phyloP scores from a whole-genome alignment of 2,113 vertebrate genomes.

The Sakesphorus luctuosus region DNA sequence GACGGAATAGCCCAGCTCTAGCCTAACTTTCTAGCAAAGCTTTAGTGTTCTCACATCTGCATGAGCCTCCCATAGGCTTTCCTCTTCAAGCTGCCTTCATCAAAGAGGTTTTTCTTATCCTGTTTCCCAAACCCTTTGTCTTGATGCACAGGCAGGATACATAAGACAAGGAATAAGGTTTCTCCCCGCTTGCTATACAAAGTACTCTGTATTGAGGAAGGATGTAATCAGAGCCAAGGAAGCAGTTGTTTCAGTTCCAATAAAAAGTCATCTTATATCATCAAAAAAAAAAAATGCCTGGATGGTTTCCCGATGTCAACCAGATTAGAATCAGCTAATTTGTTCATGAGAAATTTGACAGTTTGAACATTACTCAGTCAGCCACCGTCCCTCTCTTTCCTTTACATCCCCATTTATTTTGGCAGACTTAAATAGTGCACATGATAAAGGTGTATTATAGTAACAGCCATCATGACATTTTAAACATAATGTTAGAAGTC shows the following conservation, averaged over 20 bases:
- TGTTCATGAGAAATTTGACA: slow-evolving; percentile 64
- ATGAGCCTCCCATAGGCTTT: not conserved
- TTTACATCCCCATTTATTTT: slow-evolving; percentile 42
- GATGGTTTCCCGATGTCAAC: slow-evolving; percentile 61
- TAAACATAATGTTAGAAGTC: slow-evolving; percentile 35
- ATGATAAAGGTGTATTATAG: slow-evolving; percentile 5
- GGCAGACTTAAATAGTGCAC: slow-evolving; percentile 13
- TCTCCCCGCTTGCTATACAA: not conserved
- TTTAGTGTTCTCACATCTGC: not conserved
- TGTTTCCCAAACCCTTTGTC: not conserved
- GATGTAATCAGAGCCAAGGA: slow-evolving; percentile 20
- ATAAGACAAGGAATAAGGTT: not conserved
- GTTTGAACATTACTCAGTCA: slow-evolving; percentile 53
- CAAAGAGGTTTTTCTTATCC: not conserved
- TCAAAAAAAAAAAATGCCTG: not conserved
- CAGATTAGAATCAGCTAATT: slow-evolving; percentile 69
- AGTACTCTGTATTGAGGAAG: slow-evolving; percentile 22
- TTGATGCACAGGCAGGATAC: not conserved
- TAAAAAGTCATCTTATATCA: slow-evolving; percentile 39
- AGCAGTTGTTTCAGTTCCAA: slow-evolving; percentile 53
- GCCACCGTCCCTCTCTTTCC: slow-evolving; percentile 26
- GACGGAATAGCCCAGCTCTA: not conserved
- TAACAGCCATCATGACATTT: not conserved
- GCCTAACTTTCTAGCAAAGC: not conserved
- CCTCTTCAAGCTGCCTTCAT: not conserved